Evolutionary conservation across 2,888 invertebrate species (phyloP).

Genomic region (Platerodrilus igneus): DNA sequence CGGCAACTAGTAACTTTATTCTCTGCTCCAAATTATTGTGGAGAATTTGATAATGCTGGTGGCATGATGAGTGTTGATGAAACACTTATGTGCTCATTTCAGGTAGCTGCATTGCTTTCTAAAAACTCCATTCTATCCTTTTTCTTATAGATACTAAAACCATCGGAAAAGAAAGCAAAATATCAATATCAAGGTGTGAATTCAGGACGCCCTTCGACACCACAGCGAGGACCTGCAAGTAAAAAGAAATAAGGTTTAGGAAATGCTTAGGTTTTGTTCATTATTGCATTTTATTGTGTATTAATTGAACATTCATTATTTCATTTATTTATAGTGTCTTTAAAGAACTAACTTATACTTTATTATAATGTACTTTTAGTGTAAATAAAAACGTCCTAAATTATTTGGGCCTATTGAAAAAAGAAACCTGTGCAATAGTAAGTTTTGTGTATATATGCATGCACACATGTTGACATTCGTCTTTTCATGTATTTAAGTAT

Average conservation of each 20-base stretch:
- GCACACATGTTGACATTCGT: no score
- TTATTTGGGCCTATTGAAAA: no score
- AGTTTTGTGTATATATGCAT: no score
- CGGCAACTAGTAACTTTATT: conserved; percentile 96
- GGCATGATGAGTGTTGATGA: conserved; percentile 99
- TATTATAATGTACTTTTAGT: no score
- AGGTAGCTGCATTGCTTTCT: conserved; percentile 56
- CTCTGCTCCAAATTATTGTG: conserved; percentile 97
- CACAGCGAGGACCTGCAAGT: conserved; percentile 70
- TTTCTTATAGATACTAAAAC: conserved; percentile 84
- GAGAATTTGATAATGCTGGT: conserved; percentile 98
- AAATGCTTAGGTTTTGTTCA: conserved; percentile 13
- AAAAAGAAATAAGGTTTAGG: conserved; percentile 60
- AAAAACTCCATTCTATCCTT: neutral
- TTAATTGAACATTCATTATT: conserved; percentile 19
- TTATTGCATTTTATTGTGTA: conserved; percentile 19
- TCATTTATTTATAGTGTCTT: conserved; percentile 19
- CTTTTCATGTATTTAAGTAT: no score
- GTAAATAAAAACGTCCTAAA: no score
- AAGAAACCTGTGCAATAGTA: no score
- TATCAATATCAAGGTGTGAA: conserved; percentile 92
- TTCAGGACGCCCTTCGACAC: conserved; percentile 80
- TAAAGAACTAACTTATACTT: no score
- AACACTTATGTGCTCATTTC: conserved; percentile 98
- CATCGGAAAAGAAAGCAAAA: conserved; percentile 99